phyloP scores from a whole-genome alignment of 2,113 vertebrate genomes.

The Nothocercus julius region DNA sequence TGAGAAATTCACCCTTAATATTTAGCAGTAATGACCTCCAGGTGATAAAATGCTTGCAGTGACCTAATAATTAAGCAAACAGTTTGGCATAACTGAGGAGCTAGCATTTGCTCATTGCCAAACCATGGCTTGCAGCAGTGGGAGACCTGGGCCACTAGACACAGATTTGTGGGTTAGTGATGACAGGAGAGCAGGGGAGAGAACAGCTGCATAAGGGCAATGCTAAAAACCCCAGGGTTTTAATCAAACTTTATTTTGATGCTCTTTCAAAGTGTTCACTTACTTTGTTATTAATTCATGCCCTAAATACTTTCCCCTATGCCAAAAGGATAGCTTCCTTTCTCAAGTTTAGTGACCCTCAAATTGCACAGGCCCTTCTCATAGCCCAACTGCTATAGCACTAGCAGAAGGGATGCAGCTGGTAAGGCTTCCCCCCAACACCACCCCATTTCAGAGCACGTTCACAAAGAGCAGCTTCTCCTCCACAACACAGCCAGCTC shows the following conservation, averaged over 20 bases:
- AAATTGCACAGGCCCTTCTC: slow-evolving; percentile 39
- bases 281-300: background rate
- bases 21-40: background rate
- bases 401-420: slow-evolving; percentile 31
- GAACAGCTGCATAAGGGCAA: no score
- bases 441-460: background rate
- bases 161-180: background rate
- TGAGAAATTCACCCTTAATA: background rate
- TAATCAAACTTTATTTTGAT: background rate
- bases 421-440: background rate
- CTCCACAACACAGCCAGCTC: background rate
- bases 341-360: slow-evolving; percentile 31
- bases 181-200: no score
- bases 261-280: background rate
- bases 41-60: background rate
- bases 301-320: background rate
- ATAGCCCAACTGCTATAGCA: slow-evolving; percentile 46
- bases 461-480: background rate
- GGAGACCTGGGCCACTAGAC: background rate
- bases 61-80: background rate
- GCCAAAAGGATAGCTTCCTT: slow-evolving; percentile 22
- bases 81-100: background rate
- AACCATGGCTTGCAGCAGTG: background rate
- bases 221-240: background rate
- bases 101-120: background rate